Evolutionary conservation across 2,797 vertebrate genomes (phyloP).

Genomic region (Craterocephalus amniculus): DNA sequence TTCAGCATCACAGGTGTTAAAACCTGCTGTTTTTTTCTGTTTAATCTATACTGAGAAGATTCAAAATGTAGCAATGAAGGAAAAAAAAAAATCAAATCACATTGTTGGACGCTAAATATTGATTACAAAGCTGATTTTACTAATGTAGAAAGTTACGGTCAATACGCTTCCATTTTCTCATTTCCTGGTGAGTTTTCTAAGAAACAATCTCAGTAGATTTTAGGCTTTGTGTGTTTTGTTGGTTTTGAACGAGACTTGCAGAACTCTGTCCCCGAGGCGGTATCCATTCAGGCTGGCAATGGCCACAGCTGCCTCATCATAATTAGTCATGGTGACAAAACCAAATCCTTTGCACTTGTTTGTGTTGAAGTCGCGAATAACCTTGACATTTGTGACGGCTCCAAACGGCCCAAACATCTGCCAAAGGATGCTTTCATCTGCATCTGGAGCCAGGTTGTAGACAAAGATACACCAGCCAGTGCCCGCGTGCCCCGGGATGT

Average conservation of each 20-base stretch:
- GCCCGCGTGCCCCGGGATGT: constrained; percentile 94
- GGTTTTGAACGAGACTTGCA: constrained; percentile 99
- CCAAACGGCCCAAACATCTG: constrained; percentile 99
- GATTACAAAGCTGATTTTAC: constrained; percentile 92
- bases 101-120: constrained; percentile 91
- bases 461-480: constrained; percentile 99
- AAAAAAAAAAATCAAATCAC: constrained; percentile 63
- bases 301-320: constrained; percentile 97
- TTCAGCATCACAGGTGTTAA: constrained; percentile 87
- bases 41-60: constrained; percentile 91
- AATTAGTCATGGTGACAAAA: constrained; percentile 99
- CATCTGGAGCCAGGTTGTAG: constrained; percentile 97
- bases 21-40: constrained; percentile 87
- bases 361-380: constrained; percentile 99
- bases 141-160: constrained; percentile 89
- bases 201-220: constrained; percentile 89
- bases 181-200: constrained; percentile 87
- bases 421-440: constrained; percentile 98
- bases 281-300: constrained; percentile 99
- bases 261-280: constrained; percentile 95
- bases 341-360: constrained; percentile 99
- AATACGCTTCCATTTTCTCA: constrained; percentile 74
- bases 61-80: constrained; percentile 85
- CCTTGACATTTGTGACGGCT: constrained; percentile 98
- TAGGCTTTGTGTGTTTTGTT: constrained; percentile 99